Evolutionary conservation across 2,888 invertebrate genomes (phyloP), one percentile per base, ranked within the genome.

Genomic region (Pecten maximus): DNA sequence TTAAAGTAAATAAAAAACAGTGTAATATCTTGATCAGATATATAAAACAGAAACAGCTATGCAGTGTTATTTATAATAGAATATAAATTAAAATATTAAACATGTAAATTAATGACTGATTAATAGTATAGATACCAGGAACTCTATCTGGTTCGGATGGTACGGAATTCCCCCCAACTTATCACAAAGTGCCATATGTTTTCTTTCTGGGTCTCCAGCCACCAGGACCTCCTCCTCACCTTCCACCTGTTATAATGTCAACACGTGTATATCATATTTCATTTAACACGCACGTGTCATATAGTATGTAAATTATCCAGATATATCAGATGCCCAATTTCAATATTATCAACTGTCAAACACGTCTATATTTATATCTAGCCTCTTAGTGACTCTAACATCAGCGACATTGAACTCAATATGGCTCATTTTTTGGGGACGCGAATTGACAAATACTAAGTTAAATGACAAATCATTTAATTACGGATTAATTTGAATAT

Each of bases 141-240:
- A 97, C 35, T 97, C 97, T 0, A 99, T 97, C 96, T 98, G 98
- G 92, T 98, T 98, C 91, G 97, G 97, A 92, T 98, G 98, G 96
- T 98, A 99, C 0, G 97, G 97, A 50, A 99, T 98, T 0, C 98
- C 98, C 15, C 99, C 99, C 12, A 97, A 97, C 35, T 96, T 95
- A 89, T 98, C 98, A 0, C 98, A 98, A 89, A 97, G 97, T 48
- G 97, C 97, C 97, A 98, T 98, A 91, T 98, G 98, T 0, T 96
- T 96, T 90, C 97, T 97, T 96, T 99, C 99, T 87, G 98, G 98
- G 96, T 99, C 99, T 0, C 99, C 99, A 35, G 99, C 98, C 0
- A 98, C 98, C 88, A 98, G 94, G 0, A 99, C 98, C 10, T 74
- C 35, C 16, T 35, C 10, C 74, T 74, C 74, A 35, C 28, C 74